Conservation (phyloP, 1,140 invertebrate species). For the Drosophila truncata region DNA sequence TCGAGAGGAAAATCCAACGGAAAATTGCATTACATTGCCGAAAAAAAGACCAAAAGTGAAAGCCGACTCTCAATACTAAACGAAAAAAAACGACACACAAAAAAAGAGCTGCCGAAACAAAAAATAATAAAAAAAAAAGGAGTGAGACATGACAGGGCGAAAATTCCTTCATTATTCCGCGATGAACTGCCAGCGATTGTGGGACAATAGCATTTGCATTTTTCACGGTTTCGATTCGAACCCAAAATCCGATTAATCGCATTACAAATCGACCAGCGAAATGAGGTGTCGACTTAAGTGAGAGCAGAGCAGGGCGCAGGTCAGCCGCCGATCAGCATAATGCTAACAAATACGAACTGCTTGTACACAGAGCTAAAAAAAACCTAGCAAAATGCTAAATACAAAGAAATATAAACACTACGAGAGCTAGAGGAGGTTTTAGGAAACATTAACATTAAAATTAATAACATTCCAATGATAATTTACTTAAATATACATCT, state of each 20-base stretch:
- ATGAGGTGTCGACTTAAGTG: conserved; percentile 81
- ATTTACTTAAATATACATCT: too few species aligned
- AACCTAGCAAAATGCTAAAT: neutral
- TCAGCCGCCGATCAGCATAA: conserved; percentile 47
- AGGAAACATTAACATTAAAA: too few species aligned
- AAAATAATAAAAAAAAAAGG: neutral
- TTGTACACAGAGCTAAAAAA: neutral
- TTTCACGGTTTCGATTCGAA: conserved; percentile 51
- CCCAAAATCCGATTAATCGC: conserved; percentile 60
- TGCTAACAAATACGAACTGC: conserved; percentile 68
- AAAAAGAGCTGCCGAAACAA: conserved; percentile 2
- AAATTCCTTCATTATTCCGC: conserved; percentile 13
- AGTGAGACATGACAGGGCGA: neutral
- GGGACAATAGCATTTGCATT: conserved; percentile 76
- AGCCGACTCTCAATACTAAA: conserved; percentile 46
- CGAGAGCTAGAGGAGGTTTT: too few species aligned
- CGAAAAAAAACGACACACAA: neutral
- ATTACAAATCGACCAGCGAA: conserved; percentile 57
- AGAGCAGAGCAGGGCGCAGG: conserved; percentile 66
- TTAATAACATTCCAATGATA: too few species aligned
- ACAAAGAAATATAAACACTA: too few species aligned
- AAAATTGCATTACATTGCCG: conserved; percentile 32
- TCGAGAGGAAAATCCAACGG: conserved; percentile 58
- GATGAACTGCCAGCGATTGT: conserved; percentile 63
- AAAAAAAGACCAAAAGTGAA: conserved; percentile 69